Evolutionary conservation across 1,140 invertebrate genomes (phyloP), one percentile per base, ranked within the genome.

Genomic region (Plectus sambesii): DNA sequence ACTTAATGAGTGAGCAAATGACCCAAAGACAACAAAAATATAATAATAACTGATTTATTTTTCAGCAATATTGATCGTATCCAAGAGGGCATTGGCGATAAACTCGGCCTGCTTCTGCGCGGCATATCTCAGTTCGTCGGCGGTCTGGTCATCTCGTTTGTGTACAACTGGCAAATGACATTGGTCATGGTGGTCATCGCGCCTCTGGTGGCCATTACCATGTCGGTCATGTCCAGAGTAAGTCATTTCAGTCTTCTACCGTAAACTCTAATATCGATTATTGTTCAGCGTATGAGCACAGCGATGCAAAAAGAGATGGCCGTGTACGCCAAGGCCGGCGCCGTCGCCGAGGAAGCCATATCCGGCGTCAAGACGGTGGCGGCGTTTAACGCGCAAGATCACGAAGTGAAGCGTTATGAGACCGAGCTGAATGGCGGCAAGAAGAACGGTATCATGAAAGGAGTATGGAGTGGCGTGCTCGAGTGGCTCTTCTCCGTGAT

Each of bases 1-100:
- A 70, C 80, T 90, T 53, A 81, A 85, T 19, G 84, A 89, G 85
- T 89, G 76, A 80, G 83, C 80, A 58, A 26, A 3, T n/a, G 17
- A 8, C 1, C 22, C 46, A 3, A 15, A n/a, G 19, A n/a, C 9
- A 12, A 8, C 19, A 9, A 44, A 35, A 20, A 15, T 15, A 20
- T 15, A 20, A 15, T 20, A n/a, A 20, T 3, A 3, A 15, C 5
- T 33, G 35, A 40, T 17, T n/a, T 2, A 33, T n/a, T 53, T 55
- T 53, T 55, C 65, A 89, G 86, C 64, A 85, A 90, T 71, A 75
- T 90, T 12, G 77, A 82, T 12, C 83, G 85, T 69, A 75, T 90
- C 55, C 81, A 87, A 67, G 84, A 87, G 62, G 87, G 86, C 3
- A 81, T 90, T 29, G 85, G 85, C 0, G 84, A 87, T 63, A 90